Evolutionary conservation across 2,113 vertebrate genomes (phyloP).

Genomic region (Sterrhoptilus dennistouni): DNA sequence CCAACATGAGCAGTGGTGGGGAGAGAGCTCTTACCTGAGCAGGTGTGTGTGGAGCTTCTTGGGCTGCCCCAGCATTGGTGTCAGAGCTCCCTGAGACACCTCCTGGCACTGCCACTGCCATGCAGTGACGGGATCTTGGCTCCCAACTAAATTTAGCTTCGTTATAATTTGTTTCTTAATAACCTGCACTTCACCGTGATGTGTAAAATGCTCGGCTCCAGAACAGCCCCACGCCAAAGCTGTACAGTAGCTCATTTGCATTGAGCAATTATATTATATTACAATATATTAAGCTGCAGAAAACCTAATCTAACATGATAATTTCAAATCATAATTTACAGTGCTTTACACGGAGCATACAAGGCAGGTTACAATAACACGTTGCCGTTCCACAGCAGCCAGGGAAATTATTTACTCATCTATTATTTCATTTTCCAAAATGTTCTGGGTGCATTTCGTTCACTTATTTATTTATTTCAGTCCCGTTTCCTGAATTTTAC

Average conservation of each 20-base stretch:
- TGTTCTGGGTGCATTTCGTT: background rate
- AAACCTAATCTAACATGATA: slow-evolving; percentile 74
- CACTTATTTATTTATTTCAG: background rate
- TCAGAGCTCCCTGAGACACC: background rate
- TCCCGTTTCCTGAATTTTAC: background rate
- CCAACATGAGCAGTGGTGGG: accelerated
- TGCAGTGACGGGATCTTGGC: slow-evolving; percentile 42
- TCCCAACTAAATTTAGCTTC: slow-evolving; percentile 71
- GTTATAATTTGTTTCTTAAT: slow-evolving; percentile 78
- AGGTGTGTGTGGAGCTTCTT: background rate
- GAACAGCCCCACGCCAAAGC: slow-evolving; percentile 68
- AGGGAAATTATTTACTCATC: slow-evolving; percentile 58
- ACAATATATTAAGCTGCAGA: slow-evolving; percentile 75
- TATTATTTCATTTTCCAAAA: slow-evolving; percentile 33
- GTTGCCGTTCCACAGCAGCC: slow-evolving; percentile 30
- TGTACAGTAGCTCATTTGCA: slow-evolving; percentile 74
- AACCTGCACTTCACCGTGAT: slow-evolving; percentile 67
- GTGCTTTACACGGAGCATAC: slow-evolving; percentile 66
- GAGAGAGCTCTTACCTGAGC: background rate
- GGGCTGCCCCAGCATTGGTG: background rate
- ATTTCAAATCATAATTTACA: slow-evolving; percentile 75
- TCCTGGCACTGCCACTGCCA: background rate
- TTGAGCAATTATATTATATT: slow-evolving; percentile 79
- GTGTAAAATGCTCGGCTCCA: slow-evolving; percentile 73
- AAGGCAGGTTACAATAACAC: slow-evolving; percentile 68